Evolutionary conservation across 2,113 vertebrate species (phyloP).

Genomic region (Tylochromis polylepis): DNA sequence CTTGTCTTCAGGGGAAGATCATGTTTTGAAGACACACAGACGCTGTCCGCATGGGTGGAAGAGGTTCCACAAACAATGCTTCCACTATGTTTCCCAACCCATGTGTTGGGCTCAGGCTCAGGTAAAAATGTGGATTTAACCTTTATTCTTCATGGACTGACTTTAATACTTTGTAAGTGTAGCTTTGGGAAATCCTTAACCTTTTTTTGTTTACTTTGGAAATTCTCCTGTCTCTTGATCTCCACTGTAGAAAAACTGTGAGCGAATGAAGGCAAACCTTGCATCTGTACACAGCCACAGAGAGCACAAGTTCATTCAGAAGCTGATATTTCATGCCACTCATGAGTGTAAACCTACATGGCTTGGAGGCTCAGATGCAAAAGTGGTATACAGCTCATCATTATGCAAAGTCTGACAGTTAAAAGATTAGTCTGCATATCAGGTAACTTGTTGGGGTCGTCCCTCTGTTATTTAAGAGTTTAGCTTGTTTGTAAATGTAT

Average conservation of each 20-base stretch:
- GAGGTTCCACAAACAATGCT: too few relatives aligned
- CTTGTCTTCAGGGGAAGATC: not conserved
- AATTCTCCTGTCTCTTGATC: not conserved
- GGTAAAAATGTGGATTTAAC: not conserved
- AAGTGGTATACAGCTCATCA: not conserved
- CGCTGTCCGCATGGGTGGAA: too few relatives aligned
- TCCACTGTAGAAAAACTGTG: not conserved
- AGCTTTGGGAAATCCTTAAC: not conserved
- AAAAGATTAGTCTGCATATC: not conserved
- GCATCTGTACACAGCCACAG: not conserved
- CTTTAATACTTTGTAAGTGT: not conserved
- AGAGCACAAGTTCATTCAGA: not conserved
- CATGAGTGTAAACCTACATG: not conserved
- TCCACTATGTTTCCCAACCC: not conserved
- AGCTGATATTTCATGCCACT: accelerated
- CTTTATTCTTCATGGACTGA: too few relatives aligned
- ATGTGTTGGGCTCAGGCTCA: not conserved
- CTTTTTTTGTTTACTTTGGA: not conserved
- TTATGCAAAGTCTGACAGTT: not conserved
- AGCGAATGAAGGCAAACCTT: not conserved
- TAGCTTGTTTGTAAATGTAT: not conserved
- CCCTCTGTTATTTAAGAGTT: not conserved
- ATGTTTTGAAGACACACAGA: too few relatives aligned
- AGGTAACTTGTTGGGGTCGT: not conserved
- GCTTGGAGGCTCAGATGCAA: not conserved